Evolutionary conservation across 2,113 vertebrate genomes (phyloP).

Genomic region (Oreochromis tanganicae): DNA sequence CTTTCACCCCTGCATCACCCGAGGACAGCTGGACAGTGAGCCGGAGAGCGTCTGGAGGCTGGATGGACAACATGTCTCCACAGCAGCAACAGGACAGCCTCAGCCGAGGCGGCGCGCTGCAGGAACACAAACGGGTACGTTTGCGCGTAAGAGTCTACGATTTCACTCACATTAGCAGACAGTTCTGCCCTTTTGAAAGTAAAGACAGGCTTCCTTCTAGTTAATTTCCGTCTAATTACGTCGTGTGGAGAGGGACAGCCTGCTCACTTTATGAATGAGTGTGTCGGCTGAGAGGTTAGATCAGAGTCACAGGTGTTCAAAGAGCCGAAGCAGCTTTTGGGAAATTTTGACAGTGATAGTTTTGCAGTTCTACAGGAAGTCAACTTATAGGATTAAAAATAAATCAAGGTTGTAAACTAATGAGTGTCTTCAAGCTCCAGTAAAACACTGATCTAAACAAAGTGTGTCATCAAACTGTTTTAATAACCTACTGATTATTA

Average conservation of each 20-base stretch:
- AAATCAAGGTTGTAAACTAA: background rate
- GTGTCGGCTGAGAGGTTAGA: background rate
- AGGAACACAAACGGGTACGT: slow-evolving; percentile 52
- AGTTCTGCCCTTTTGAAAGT: background rate
- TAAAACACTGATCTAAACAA: background rate
- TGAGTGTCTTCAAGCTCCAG: background rate
- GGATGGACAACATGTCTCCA: slow-evolving; percentile 75
- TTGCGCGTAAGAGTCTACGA: background rate
- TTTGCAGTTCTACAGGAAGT: background rate
- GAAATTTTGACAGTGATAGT: background rate
- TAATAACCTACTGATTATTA: background rate
- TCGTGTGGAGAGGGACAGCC: background rate
- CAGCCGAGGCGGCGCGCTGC: slow-evolving; percentile 21
- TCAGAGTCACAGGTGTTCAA: background rate
- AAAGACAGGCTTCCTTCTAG: background rate
- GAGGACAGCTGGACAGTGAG: slow-evolving; percentile 28
- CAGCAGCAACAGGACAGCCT: slow-evolving; percentile 61
- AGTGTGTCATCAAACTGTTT: background rate
- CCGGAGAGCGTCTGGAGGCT: slow-evolving; percentile 20
- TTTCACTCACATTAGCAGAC: background rate
- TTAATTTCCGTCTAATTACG: background rate
- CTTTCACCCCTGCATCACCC: background rate
- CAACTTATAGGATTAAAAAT: background rate
- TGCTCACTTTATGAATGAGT: background rate
- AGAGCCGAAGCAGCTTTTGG: background rate